Base-by-base conservation (phyloP, 2,113 vertebrate species). In the Pseudopipra pipra region DNA sequence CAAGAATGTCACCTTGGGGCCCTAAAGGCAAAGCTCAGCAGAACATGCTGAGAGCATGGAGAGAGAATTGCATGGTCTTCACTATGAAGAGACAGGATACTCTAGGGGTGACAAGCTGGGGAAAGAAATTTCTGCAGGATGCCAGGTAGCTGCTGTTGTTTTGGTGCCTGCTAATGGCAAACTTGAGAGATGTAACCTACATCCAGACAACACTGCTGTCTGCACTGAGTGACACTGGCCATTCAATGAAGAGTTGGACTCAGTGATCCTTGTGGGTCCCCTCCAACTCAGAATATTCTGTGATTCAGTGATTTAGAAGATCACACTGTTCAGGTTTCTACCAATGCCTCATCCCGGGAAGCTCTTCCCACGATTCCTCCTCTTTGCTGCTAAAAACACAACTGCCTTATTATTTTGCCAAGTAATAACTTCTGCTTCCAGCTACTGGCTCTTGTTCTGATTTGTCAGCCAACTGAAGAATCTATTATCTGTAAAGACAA, bases 361-460 rank as follows among this genome's bases (percentile, higher is more conserved):
- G 56, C 20, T 85, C 47, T 75, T 93, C 47, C 70, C 52, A 59
- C 4, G 1, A 39, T 59, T 85, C 43, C 25, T 93, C 66, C 43
- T 87, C 65, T 89, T 63, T 72, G 43, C 52, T 87, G 66, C 68
- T 80, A 74, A 95, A 94, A 96, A 71, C 73, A 84, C 61, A 55
- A 62, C 21, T 65, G 33, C n/a, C 30, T 81, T 76, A 70, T 58
- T 77, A 63, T 63, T 94, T 90, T 87, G 56, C 66, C 84, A 91
- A 77, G 66, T 46, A 87, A 19, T 79, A 91, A 85, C 23, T 89
- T 75, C 59, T 65, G 15, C 72, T 90, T 91, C 35, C 68, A 91
- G 61, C 35, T 89, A 67, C 33, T 39, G 27, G 56, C 13, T 71
- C 30, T 39, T 2, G 2, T 52, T 74, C 66, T 72, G 39, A 25